Evolutionary conservation across 2,113 vertebrate genomes (phyloP).

Genomic region (Limanda limanda): DNA sequence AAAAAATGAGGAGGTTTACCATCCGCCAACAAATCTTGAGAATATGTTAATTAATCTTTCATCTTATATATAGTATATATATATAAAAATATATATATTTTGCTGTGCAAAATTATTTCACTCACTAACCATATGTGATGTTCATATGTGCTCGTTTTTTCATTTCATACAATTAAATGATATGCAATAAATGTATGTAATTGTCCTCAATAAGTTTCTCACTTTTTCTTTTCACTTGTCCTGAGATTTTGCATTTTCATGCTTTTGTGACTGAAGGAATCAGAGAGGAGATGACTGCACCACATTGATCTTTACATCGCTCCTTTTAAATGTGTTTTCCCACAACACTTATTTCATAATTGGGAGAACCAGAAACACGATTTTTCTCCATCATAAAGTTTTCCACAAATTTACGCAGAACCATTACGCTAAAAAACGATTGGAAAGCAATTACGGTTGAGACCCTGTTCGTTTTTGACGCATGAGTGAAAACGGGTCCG

Average conservation of each 20-base stretch:
- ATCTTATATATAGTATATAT: conserved; percentile 85
- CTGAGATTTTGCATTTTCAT: conserved; percentile 27
- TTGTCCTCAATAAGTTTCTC: conserved; percentile 79
- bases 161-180: conserved; percentile 89
- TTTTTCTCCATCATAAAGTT: not conserved
- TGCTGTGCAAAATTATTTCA: conserved; percentile 99
- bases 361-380: not conserved
- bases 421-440: not conserved
- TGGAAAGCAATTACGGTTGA: not conserved
- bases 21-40: conserved; percentile 90
- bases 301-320: not conserved
- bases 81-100: conserved; percentile 91
- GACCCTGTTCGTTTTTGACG: not conserved
- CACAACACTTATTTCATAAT: conserved; percentile 4
- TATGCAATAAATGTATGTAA: conserved; percentile 86
- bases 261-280: conserved; percentile 36
- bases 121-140: conserved; percentile 99
- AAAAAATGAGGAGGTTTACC: conserved; percentile 89
- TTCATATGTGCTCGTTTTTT: conserved; percentile 95
- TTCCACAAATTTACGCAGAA: not conserved
- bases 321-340: conserved; percentile 1
- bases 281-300: conserved; percentile 9
- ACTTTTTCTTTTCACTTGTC: conserved; percentile 71
- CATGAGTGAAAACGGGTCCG: not conserved
- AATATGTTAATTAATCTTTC: conserved; percentile 95